Percentiles rank a stretch among this genome's conserved stretches.
phyloP scores from a whole-genome alignment of 2,888 invertebrate species.

The Tillus elongatus region DNA sequence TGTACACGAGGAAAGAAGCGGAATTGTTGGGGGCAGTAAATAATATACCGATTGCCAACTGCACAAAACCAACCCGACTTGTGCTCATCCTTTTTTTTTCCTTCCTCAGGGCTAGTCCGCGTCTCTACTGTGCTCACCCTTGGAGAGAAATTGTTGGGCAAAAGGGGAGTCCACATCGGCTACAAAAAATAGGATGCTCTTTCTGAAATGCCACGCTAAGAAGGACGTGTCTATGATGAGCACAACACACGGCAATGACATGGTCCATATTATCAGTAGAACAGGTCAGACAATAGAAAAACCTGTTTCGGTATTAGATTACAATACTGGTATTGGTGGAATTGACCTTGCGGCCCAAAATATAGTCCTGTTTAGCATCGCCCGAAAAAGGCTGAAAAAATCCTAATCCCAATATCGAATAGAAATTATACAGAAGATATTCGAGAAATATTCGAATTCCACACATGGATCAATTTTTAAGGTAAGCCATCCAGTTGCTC shows the following conservation, averaged over 20 bases:
- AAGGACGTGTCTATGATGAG: background rate
- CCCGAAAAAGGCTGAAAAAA: background rate
- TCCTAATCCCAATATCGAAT: too few species aligned
- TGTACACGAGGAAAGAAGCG: background rate
- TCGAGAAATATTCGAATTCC: too few species aligned
- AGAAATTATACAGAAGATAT: too few species aligned
- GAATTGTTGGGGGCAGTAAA: background rate
- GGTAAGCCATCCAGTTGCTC: background rate
- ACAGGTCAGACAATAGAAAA: background rate
- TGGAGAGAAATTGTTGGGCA: background rate
- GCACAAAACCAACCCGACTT: background rate
- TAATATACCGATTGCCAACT: background rate
- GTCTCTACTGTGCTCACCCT: too few species aligned
- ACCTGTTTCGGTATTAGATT: background rate
- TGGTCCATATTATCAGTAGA: background rate
- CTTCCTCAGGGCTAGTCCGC: too few species aligned
- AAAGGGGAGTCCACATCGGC: background rate
- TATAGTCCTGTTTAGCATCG: background rate
- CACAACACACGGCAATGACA: conserved; percentile 1
- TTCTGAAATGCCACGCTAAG: conserved; percentile 1
- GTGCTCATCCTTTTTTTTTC: too few species aligned
- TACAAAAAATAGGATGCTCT: background rate
- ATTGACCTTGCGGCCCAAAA: background rate
- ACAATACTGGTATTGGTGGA: background rate
- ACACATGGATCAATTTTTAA: too few species aligned